Conservation (phyloP, 2,888 invertebrate species). For the Metacarcinus magister region DNA sequence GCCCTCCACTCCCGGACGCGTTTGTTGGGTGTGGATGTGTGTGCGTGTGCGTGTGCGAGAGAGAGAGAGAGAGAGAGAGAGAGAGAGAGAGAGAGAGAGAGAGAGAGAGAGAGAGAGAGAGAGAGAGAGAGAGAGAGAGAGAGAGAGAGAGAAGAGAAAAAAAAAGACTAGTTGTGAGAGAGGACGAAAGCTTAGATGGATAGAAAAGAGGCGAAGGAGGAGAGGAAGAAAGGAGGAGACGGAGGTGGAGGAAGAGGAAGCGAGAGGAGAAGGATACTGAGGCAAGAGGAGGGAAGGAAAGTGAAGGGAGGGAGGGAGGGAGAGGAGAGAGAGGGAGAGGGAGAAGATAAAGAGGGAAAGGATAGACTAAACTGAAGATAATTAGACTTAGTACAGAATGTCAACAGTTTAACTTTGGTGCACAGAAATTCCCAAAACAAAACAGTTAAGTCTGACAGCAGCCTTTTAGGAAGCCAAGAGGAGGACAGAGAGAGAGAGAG, state of each 20-base stretch:
- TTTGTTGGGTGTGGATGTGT: too few relatives aligned
- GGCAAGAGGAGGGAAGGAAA: not conserved
- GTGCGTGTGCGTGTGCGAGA: too few relatives aligned
- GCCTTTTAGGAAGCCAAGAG: not conserved
- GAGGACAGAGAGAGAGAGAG: not conserved
- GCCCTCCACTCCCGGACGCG: too few relatives aligned
- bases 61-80: too few relatives aligned
- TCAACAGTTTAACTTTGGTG: conserved; percentile 5
- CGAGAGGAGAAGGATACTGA: not conserved
- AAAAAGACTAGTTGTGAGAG: too few relatives aligned
- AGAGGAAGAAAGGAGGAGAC: not conserved
- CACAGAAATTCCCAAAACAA: not conserved
- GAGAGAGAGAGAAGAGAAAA: too few relatives aligned
- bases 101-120: too few relatives aligned
- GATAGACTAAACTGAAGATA: not conserved
- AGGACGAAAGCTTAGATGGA: too few relatives aligned
- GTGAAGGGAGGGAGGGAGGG: not conserved
- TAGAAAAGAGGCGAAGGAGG: too few relatives aligned
- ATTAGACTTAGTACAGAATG: not conserved
- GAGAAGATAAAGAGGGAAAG: not conserved
- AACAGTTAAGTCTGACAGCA: conserved; percentile 26
- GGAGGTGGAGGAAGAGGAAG: not conserved
- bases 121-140: too few relatives aligned
- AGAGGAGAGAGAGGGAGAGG: not conserved
- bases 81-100: too few relatives aligned